These are phyloP conservation scores for Micropterix aruncella DNA, from an alignment of 2,888 invertebrate species.

Conservation along the genomic window DNA sequence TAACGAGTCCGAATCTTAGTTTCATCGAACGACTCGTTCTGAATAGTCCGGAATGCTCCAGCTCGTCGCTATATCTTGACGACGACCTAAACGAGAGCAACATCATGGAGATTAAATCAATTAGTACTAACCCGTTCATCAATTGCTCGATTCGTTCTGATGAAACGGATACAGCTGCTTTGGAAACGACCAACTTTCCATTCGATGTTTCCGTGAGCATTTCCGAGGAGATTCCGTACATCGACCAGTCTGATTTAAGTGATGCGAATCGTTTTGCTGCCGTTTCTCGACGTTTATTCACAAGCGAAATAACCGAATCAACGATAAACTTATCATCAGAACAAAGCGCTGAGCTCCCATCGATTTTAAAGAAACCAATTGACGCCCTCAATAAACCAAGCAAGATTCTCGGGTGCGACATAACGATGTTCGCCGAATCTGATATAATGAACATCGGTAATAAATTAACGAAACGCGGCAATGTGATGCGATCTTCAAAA, in stretches of 20 bases:
- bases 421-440: slow-evolving; percentile 28
- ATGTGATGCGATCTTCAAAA: neutral
- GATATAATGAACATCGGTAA: slow-evolving; percentile 28
- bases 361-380: slow-evolving; percentile 4
- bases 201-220: slow-evolving; percentile 9
- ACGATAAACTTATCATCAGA: slow-evolving; percentile 19
- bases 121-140: slow-evolving; percentile 34
- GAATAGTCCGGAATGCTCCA: slow-evolving; percentile 26
- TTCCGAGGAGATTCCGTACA: neutral
- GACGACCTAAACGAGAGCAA: slow-evolving; percentile 39
- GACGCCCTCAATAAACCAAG: slow-evolving; percentile 26
- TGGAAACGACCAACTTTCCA: slow-evolving; percentile 8
- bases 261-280: neutral
- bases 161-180: slow-evolving; percentile 1
- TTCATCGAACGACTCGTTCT: slow-evolving; percentile 32
- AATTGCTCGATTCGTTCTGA: slow-evolving; percentile 16
- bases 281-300: slow-evolving; percentile 26
- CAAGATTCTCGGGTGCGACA: slow-evolving; percentile 32
- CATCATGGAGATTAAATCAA: slow-evolving; percentile 39
- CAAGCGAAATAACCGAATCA: slow-evolving; percentile 24
- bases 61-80: slow-evolving; percentile 29
- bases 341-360: slow-evolving; percentile 6
- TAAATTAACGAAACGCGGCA: neutral
- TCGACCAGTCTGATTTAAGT: neutral
- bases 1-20: slow-evolving; percentile 20